Conservation (phyloP, 2,113 vertebrate genomes). For the Neodontobutis hainanensis region DNA sequence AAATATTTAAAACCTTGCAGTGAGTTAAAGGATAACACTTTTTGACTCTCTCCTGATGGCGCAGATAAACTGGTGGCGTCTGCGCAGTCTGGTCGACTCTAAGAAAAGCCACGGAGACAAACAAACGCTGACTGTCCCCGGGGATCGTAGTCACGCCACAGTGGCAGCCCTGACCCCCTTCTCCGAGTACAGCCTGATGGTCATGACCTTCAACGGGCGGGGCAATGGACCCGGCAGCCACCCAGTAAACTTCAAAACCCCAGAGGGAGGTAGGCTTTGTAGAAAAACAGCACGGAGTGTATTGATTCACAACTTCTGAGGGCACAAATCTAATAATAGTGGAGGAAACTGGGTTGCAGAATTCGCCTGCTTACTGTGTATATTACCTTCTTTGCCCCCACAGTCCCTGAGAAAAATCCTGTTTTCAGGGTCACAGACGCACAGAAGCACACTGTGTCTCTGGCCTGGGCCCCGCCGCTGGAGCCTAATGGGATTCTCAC, state of each 20-base stretch:
- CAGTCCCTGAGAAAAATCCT: constrained; percentile 89
- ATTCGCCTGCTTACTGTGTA: constrained; percentile 32
- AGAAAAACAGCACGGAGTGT: constrained; percentile 51
- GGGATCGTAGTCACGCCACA: constrained; percentile 81
- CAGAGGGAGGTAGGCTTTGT: constrained; percentile 90
- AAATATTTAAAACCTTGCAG: neutral
- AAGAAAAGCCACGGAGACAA: constrained; percentile 84
- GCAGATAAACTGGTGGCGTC: constrained; percentile 93
- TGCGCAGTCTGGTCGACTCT: constrained; percentile 82
- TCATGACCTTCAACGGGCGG: constrained; percentile 89
- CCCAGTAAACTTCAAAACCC: constrained; percentile 86
- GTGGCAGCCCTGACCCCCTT: constrained; percentile 87
- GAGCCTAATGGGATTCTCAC: constrained; percentile 90
- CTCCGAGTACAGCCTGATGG: constrained; percentile 89
- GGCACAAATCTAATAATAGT: constrained; percentile 60
- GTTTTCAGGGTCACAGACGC: constrained; percentile 86
- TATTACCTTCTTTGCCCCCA: constrained; percentile 48
- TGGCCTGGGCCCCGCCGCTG: constrained; percentile 87
- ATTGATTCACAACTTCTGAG: constrained; percentile 64
- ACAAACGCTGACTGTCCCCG: constrained; percentile 81
- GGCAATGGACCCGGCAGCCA: constrained; percentile 93
- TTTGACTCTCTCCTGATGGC: constrained; percentile 12
- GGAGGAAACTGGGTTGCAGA: constrained; percentile 46
- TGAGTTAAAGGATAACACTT: neutral
- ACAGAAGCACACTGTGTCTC: constrained; percentile 83